A percentile compares a stretch with the other conserved stretches of the same genome.
phyloP scores from a whole-genome alignment of 2,888 invertebrate species.

The Podabrus alpinus region DNA sequence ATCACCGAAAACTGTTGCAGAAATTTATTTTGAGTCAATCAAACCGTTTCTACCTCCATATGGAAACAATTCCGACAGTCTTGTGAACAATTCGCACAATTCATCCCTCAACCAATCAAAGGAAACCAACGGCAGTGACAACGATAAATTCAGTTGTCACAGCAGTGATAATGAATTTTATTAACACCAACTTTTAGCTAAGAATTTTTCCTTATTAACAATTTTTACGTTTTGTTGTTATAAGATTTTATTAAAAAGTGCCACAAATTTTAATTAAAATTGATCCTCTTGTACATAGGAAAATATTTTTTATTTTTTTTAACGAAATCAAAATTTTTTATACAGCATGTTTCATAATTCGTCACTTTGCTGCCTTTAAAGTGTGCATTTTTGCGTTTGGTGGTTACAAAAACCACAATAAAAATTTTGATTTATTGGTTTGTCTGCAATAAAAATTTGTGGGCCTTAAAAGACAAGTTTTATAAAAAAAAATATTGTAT shows the following conservation, averaged over 20 bases:
- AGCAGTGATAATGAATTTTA: constrained; percentile 28
- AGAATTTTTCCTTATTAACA: background rate
- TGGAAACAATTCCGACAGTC: constrained; percentile 4
- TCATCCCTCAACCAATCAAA: background rate
- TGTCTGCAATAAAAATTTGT: background rate
- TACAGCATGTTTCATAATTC: background rate
- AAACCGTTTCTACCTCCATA: constrained; percentile 14
- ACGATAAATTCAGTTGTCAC: constrained; percentile 7
- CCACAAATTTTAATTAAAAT: background rate
- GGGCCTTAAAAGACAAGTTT: background rate
- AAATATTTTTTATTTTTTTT: background rate
- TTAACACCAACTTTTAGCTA: constrained; percentile 5
- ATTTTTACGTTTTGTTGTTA: constrained; percentile 1
- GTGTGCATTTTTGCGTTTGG: background rate
- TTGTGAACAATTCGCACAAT: constrained; percentile 11
- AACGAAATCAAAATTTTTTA: background rate
- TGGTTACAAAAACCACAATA: background rate
- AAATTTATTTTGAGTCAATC: background rate
- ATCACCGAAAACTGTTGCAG: background rate
- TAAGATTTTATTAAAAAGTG: background rate
- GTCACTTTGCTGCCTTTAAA: background rate
- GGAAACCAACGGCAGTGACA: constrained; percentile 2
- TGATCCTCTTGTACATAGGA: background rate
- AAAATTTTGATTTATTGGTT: background rate
- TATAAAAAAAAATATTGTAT: background rate